These are phyloP conservation scores for Vulpes lagopus DNA, from an alignment of 2,113 vertebrate species.

Conservation along the genomic window DNA sequence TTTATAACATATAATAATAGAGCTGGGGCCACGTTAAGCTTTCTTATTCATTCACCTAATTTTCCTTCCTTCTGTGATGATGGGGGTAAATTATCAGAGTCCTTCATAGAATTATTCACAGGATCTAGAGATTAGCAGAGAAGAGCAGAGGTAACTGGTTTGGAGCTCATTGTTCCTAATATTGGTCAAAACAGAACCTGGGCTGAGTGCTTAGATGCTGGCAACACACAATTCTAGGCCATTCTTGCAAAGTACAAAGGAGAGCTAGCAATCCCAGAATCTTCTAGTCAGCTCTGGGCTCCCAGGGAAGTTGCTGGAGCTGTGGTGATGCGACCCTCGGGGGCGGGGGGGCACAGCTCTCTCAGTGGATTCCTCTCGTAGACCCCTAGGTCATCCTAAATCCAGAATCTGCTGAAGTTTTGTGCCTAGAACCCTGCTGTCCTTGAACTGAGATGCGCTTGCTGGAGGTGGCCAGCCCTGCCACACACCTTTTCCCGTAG, in stretches of 20 bases:
- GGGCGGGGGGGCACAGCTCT: neutral
- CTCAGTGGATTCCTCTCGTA: rapidly evolving
- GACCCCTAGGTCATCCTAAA: neutral
- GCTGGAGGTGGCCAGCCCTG: neutral
- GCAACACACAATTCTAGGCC: too few species aligned
- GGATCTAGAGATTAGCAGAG: neutral
- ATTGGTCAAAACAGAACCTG: neutral
- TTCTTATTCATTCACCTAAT: slow-evolving; percentile 2
- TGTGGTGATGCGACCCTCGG: neutral
- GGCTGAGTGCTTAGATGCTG: neutral
- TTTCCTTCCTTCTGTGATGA: neutral
- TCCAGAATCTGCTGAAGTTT: neutral
- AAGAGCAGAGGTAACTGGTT: neutral
- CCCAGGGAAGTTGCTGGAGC: neutral
- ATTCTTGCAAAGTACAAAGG: neutral
- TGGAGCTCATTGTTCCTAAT: neutral
- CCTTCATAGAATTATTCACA: neutral
- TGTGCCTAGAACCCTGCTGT: neutral
- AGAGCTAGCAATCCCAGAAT: neutral
- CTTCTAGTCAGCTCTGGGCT: neutral
- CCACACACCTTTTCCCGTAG: neutral
- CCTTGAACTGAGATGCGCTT: neutral
- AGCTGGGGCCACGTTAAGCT: neutral
- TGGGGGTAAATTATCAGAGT: neutral
- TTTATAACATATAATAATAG: neutral